Evolutionary conservation across 2,113 vertebrate genomes (phyloP), one percentile per base, ranked within the genome.

Genomic region (Chamaetylas fuelleborni): DNA sequence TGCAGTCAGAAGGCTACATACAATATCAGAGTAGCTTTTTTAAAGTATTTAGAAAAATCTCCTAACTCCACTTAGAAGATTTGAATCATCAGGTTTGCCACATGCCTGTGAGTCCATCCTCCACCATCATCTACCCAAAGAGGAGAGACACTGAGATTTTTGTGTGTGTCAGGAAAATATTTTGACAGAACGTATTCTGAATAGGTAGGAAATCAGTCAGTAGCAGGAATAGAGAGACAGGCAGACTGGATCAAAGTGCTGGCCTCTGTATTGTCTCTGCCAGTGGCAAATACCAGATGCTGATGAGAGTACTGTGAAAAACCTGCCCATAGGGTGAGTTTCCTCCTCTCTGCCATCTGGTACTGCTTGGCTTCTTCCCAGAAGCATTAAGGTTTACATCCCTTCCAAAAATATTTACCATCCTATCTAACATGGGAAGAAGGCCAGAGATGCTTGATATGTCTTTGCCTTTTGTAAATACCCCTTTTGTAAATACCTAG

Each of bases 401-500:
- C 28, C 60, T 83, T 97, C 90, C 76, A 86, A 90, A 94, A 94
- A 88, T 90, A 96, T 88, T 95, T 95, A 67, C 88, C 48, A 61
- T 90, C 33, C 45, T 92, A 74, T 93, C 58, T 91, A 77, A 65
- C 42, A 33, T 3, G 74, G 88, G 81, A 92, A 90, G 70, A 87
- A 92, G 86, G 73, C 81, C 87, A 87, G 84, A 87, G 50, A 54
- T 24, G 43, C n/a, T 90, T 80, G 78, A 80, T 82, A 51, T 2
- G 1, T 61, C 47, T 93, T 90, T 91, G 56, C 25, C 58, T 70
- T 91, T 90, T 87, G 36, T 18, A 48, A 81, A 58, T 50, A 81
- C 11, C 43, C 12, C 19, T 81, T 70, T 24, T 70, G 31, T 61
- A 56, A 64, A 64, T 29, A 47, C n/a, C 42, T 65, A 29, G 53